phyloP scores from a whole-genome alignment of 2,113 vertebrate genomes.

The Rynchops niger region DNA sequence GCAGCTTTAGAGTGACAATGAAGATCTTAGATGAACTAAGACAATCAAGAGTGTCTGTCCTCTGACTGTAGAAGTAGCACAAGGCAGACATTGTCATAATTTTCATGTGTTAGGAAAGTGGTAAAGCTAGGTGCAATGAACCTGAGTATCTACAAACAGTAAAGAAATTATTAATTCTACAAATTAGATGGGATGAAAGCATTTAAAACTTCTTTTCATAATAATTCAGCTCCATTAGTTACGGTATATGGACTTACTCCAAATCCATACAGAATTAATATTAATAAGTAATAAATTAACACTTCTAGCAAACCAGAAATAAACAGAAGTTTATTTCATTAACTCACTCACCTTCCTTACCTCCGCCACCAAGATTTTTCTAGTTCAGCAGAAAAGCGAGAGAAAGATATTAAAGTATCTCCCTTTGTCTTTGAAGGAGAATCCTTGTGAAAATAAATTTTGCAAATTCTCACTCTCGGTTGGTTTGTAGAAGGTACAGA shows the following conservation, averaged over 20 bases:
- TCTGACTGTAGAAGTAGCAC: background rate
- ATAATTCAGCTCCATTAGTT: background rate
- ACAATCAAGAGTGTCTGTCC: background rate
- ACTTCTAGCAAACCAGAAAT: background rate
- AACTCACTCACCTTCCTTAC: background rate
- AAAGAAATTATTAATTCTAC: background rate
- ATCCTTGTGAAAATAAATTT: background rate
- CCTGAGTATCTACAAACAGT: background rate
- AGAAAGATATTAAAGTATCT: background rate
- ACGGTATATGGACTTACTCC: background rate
- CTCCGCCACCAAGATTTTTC: background rate
- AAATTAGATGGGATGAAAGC: background rate
- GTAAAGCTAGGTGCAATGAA: background rate
- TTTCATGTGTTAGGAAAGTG: background rate
- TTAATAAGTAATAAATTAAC: background rate
- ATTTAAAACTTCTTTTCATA: background rate
- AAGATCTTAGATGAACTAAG: background rate
- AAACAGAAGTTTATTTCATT: background rate
- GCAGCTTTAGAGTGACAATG: background rate
- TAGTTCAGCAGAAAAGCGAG: background rate
- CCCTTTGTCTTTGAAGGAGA: background rate
- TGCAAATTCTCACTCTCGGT: background rate
- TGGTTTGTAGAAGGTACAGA: background rate
- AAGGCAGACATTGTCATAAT: background rate
- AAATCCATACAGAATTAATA: background rate